Percentiles rank a stretch among this genome's conserved stretches.
Conservation (phyloP, 2,888 invertebrate genomes). For the Germaria angustata region DNA sequence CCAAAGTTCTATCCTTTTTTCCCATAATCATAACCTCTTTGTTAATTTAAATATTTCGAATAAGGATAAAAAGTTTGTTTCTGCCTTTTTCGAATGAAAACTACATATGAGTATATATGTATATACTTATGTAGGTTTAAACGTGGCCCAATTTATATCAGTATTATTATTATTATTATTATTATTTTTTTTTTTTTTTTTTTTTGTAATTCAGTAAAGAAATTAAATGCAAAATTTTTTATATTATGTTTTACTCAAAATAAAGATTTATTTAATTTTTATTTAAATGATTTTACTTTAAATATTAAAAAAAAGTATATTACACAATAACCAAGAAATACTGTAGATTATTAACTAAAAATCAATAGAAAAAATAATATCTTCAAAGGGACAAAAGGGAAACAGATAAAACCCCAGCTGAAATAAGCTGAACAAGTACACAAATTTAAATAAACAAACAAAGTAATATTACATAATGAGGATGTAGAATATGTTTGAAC, state of each 20-base stretch:
- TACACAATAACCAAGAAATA: slow-evolving; percentile 63
- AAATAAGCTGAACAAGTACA: slow-evolving; percentile 30
- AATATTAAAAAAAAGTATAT: slow-evolving; percentile 48
- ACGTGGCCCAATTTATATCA: too few relatives aligned
- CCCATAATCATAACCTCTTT: too few relatives aligned
- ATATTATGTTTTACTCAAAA: slow-evolving; percentile 41
- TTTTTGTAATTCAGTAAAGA: too few relatives aligned
- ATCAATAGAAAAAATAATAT: slow-evolving; percentile 27
- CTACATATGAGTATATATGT: too few relatives aligned
- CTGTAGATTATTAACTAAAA: slow-evolving; percentile 49
- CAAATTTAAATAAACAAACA: slow-evolving; percentile 2
- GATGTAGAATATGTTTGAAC: background rate
- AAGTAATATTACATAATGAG: slow-evolving; percentile 8
- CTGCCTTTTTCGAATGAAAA: too few relatives aligned
- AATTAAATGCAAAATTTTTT: too few relatives aligned
- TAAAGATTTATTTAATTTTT: slow-evolving; percentile 39
- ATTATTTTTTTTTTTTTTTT: too few relatives aligned
- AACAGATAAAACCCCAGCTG: slow-evolving; percentile 7
- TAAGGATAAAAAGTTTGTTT: too few relatives aligned
- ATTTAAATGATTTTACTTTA: slow-evolving; percentile 38
- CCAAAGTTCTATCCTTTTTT: too few relatives aligned
- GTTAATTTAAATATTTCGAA: too few relatives aligned
- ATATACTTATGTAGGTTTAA: too few relatives aligned
- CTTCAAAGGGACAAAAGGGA: slow-evolving; percentile 33
- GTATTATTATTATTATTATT: too few relatives aligned